phyloP scores from a whole-genome alignment of 2,113 vertebrate genomes.

The Indicator maculatus region DNA sequence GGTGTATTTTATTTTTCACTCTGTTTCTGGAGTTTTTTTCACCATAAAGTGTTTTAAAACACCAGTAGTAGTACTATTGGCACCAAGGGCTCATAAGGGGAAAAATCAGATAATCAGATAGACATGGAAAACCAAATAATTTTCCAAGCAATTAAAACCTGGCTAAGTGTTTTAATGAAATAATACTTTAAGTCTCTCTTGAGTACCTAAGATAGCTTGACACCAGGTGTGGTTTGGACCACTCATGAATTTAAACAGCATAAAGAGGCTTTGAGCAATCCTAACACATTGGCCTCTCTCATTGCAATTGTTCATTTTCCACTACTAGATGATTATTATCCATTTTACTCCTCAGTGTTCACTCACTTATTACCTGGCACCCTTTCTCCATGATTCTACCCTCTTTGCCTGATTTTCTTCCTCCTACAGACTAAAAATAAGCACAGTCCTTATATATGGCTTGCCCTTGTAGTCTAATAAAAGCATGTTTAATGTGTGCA shows the following conservation, averaged over 20 bases:
- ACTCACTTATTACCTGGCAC: not conserved
- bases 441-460: not conserved
- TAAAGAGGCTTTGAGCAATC: not conserved
- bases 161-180: not conserved
- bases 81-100: not conserved
- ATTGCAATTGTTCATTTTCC: not conserved
- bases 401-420: not conserved
- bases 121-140: not conserved
- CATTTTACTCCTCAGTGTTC: not conserved
- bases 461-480: not conserved
- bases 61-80: not conserved
- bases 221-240: not conserved
- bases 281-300: not conserved
- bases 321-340: not conserved
- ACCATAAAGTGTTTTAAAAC: not conserved
- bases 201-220: not conserved
- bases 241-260: not conserved
- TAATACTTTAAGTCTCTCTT: not conserved
- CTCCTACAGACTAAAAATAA: not conserved
- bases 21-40: not conserved
- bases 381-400: not conserved
- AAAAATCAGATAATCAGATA: not conserved
- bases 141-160: not conserved
- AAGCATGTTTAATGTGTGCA: not conserved
- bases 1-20: not conserved